These are phyloP conservation scores for Poecile atricapillus DNA, from an alignment of 2,113 vertebrate species.

Conservation along the genomic window DNA sequence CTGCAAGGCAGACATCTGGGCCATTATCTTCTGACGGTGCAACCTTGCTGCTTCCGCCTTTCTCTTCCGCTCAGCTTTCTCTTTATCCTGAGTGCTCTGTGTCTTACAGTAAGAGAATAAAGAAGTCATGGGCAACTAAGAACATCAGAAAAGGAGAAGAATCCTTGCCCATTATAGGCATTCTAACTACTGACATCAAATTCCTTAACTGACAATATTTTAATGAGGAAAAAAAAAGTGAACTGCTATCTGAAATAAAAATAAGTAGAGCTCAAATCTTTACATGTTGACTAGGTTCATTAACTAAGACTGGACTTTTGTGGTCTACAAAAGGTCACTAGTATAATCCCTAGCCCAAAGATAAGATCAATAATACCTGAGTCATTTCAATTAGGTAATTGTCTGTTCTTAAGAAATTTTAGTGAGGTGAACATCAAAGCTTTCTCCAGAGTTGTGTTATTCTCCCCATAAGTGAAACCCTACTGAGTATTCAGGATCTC, in stretches of 20 bases:
- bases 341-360: neutral
- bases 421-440: neutral
- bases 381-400: neutral
- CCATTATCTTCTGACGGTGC: slow-evolving; percentile 98
- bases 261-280: neutral
- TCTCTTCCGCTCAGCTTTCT: slow-evolving; percentile 93
- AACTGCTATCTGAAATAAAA: neutral
- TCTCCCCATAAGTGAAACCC: accelerated
- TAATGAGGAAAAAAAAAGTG: neutral
- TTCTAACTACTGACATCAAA: neutral
- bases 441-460: neutral
- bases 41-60: slow-evolving; percentile 95
- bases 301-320: neutral
- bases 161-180: neutral
- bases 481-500: neutral
- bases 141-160: neutral
- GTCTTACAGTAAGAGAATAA: slow-evolving; percentile 7
- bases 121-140: neutral
- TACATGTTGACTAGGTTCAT: neutral
- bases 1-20: slow-evolving; percentile 98
- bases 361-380: neutral
- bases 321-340: neutral
- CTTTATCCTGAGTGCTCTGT: slow-evolving; percentile 88
- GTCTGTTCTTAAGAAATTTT: neutral
- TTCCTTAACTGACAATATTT: neutral